These are phyloP conservation scores for Chaetogeoica ovagalla DNA, from an alignment of 2,888 invertebrate genomes.

Conservation along the genomic window DNA sequence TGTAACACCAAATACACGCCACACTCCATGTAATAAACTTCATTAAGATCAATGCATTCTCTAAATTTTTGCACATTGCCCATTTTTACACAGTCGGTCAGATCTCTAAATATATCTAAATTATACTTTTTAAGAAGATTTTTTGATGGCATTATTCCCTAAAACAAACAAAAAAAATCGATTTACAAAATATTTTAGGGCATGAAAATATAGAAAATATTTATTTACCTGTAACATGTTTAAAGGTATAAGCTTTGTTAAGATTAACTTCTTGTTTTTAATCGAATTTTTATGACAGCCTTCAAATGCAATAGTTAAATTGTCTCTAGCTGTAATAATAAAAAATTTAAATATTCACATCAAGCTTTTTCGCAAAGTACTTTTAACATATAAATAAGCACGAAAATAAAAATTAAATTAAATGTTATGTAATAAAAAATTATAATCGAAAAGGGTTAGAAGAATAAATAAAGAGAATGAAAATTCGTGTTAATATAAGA, in stretches of 20 bases:
- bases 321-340: slow-evolving; percentile 33
- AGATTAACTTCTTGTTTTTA: slow-evolving; percentile 38
- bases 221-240: slow-evolving; percentile 45
- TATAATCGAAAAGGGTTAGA: no score
- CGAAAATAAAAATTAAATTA: background rate
- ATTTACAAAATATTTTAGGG: background rate
- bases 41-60: slow-evolving; percentile 35
- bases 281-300: slow-evolving; percentile 23
- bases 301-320: slow-evolving; percentile 39
- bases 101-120: slow-evolving; percentile 35
- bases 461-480: background rate
- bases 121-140: slow-evolving; percentile 39
- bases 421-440: background rate
- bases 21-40: slow-evolving; percentile 40
- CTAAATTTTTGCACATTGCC: slow-evolving; percentile 36
- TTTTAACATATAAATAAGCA: no score
- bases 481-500: background rate
- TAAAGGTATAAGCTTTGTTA: slow-evolving; percentile 42
- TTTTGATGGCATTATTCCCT: slow-evolving; percentile 47
- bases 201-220: background rate
- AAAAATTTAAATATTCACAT: background rate
- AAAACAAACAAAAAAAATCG: background rate
- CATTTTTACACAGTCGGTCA: slow-evolving; percentile 31
- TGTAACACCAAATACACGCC: slow-evolving; percentile 43
- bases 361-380: background rate